Percentiles rank a stretch among this genome's conserved stretches.
Conservation (phyloP, 2,113 vertebrate genomes). For the Aptenodytes forsteri region DNA sequence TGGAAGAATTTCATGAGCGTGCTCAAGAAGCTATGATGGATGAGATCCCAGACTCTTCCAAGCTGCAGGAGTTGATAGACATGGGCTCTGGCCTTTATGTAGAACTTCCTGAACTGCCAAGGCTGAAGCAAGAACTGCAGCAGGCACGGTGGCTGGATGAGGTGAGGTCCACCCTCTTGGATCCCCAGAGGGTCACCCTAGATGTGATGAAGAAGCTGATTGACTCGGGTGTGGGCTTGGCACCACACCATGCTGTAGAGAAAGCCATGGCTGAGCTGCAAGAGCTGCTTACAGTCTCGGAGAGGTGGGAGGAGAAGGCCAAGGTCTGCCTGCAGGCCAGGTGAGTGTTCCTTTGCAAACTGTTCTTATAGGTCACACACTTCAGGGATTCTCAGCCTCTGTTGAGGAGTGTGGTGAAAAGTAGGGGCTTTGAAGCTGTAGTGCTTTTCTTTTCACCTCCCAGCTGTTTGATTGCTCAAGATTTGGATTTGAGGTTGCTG, state of each 20-base stretch:
- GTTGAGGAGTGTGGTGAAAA: neutral
- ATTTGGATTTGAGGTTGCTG: neutral
- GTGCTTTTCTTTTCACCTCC: neutral
- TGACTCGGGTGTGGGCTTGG: slow-evolving; percentile 94
- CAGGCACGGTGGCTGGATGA: slow-evolving; percentile 99
- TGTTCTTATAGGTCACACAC: neutral
- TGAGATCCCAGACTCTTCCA: slow-evolving; percentile 90
- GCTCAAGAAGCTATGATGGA: slow-evolving; percentile 92
- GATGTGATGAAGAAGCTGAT: slow-evolving; percentile 97
- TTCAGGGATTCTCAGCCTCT: neutral
- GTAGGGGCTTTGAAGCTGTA: neutral
- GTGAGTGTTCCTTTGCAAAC: slow-evolving; percentile 70
- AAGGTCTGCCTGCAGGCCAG: slow-evolving; percentile 93
- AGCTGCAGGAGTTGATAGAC: slow-evolving; percentile 91
- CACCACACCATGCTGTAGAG: slow-evolving; percentile 95
- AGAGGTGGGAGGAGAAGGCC: slow-evolving; percentile 98
- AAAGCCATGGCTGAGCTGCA: slow-evolving; percentile 98
- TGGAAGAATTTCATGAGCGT: slow-evolving; percentile 96
- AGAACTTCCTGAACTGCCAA: slow-evolving; percentile 91
- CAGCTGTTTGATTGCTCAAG: neutral
- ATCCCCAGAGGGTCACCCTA: slow-evolving; percentile 91
- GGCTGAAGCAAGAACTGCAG: slow-evolving; percentile 93
- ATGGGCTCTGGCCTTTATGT: slow-evolving; percentile 93
- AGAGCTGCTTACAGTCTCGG: slow-evolving; percentile 94
- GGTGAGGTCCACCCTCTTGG: slow-evolving; percentile 90